Conservation (phyloP, 2,113 vertebrate species). For the Protobothrops mucrosquamatus region DNA sequence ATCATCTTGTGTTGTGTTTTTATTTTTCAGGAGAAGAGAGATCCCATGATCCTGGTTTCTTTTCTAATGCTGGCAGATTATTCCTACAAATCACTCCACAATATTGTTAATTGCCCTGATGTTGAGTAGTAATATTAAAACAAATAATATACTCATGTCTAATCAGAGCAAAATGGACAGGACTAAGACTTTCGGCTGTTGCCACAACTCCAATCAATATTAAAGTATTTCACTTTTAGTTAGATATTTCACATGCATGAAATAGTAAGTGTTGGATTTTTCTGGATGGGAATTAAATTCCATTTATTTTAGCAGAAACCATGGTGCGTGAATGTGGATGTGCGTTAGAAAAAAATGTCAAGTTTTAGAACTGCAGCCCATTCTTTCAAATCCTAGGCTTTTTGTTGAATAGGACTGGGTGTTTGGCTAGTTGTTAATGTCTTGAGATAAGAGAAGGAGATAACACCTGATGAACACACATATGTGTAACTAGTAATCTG, state of each 20-base stretch:
- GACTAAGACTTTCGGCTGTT: background rate
- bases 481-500: background rate
- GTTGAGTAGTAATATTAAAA: background rate
- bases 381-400: background rate
- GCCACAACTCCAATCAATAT: background rate
- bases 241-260: background rate
- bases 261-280: background rate
- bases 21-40: background rate
- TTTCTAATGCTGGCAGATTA: background rate
- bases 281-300: background rate
- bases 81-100: background rate
- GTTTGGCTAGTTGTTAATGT: background rate
- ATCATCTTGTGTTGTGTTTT: background rate
- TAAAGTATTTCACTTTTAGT: background rate
- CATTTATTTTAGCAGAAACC: background rate
- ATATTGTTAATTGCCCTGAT: background rate
- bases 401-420: background rate
- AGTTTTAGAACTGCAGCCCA: background rate
- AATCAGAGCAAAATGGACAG: background rate
- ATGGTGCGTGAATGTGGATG: background rate
- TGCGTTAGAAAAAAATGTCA: background rate
- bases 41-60: background rate
- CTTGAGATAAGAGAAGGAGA: slow-evolving; percentile 11
- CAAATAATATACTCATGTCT: background rate
- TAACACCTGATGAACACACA: background rate